Conservation (phyloP, 2,888 invertebrate species). For the Eristalis intricaria region DNA sequence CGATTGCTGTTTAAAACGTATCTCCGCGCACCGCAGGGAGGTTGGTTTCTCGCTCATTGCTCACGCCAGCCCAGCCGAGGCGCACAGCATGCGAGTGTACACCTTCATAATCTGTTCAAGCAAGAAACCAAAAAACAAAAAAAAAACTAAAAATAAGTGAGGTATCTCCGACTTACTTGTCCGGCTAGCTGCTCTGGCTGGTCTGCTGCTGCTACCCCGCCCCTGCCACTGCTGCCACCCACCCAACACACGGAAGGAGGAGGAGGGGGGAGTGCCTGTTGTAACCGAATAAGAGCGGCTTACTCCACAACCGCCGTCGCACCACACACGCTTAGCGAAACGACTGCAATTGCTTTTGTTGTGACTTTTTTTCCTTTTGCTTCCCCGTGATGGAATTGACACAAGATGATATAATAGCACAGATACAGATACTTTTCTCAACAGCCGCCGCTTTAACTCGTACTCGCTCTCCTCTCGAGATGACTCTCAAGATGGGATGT, state of each 20-base stretch:
- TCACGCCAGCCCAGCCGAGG: neutral
- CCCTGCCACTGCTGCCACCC: slow-evolving; percentile 48
- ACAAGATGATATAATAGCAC: slow-evolving; percentile 72
- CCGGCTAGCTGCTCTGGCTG: slow-evolving; percentile 49
- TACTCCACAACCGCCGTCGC: slow-evolving; percentile 41
- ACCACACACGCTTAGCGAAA: slow-evolving; percentile 43
- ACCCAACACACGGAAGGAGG: slow-evolving; percentile 8
- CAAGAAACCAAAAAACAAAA: neutral
- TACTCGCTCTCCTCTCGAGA: neutral
- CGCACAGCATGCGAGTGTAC: slow-evolving; percentile 2
- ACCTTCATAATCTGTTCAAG: neutral
- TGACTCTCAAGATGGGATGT: neutral
- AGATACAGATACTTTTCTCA: slow-evolving; percentile 59
- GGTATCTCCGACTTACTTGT: slow-evolving; percentile 58
- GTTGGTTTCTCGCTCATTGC: slow-evolving; percentile 47
- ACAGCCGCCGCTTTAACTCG: slow-evolving; percentile 39
- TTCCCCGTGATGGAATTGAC: slow-evolving; percentile 56
- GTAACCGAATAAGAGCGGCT: slow-evolving; percentile 70
- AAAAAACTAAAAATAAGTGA: neutral
- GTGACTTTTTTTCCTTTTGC: slow-evolving; percentile 8
- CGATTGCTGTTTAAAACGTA: no score
- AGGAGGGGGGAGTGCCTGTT: slow-evolving; percentile 51
- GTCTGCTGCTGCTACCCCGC: slow-evolving; percentile 21
- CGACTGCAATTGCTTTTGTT: slow-evolving; percentile 64
- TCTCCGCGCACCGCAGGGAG: slow-evolving; percentile 25